Conservation (phyloP, 2,888 invertebrate species). For the Eubasilissa splendida region DNA sequence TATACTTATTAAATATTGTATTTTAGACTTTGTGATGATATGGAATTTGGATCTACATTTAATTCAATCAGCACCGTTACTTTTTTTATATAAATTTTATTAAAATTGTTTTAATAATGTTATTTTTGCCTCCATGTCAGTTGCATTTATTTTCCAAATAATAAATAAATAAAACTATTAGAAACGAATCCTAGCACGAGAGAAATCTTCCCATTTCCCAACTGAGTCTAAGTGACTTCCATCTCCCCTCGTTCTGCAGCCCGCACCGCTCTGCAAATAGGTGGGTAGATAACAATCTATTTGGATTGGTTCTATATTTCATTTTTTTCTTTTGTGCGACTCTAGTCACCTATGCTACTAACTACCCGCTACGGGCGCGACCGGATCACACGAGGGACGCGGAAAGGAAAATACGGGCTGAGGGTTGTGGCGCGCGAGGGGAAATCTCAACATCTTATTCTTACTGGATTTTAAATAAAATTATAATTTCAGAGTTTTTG, state of each 20-base stretch:
- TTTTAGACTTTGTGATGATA: too few species aligned
- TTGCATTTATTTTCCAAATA: too few species aligned
- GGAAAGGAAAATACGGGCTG: constrained; percentile 7
- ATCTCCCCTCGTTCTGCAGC: constrained; percentile 23
- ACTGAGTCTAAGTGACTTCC: constrained; percentile 38
- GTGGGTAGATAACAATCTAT: constrained; percentile 74
- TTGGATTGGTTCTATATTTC: constrained; percentile 75
- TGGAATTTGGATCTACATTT: too few species aligned
- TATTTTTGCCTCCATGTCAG: too few species aligned
- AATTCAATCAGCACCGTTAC: too few species aligned
- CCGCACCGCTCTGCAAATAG: constrained; percentile 56
- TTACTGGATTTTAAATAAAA: constrained; percentile 11
- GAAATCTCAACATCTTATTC: neutral
- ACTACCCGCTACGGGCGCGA: constrained; percentile 64
- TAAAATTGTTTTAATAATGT: too few species aligned
- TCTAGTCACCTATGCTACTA: constrained; percentile 61
- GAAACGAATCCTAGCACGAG: too few species aligned
- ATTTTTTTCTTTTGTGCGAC: constrained; percentile 64
- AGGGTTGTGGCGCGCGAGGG: neutral
- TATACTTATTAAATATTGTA: too few species aligned
- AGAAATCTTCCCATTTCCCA: constrained; percentile 15
- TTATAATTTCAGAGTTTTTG: neutral
- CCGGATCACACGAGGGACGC: constrained; percentile 21
- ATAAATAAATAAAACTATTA: too few species aligned
- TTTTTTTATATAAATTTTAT: too few species aligned